Evolutionary conservation across 2,888 invertebrate species (phyloP).

Genomic region (Melipona beecheii): DNA sequence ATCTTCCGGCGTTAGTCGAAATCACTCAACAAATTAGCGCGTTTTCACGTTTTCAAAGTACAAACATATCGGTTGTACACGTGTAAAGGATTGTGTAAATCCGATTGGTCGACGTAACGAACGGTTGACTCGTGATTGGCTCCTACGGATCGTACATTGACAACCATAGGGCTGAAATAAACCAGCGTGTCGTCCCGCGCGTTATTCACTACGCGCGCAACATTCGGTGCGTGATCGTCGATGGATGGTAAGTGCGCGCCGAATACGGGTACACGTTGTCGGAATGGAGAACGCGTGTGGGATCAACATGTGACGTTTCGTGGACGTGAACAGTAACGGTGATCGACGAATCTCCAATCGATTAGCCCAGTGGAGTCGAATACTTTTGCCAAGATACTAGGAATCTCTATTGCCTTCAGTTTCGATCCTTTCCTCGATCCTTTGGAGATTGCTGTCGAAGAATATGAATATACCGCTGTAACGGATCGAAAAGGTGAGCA

Average conservation of each 20-base stretch:
- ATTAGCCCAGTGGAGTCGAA: conserved; percentile 18
- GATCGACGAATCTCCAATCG: background rate
- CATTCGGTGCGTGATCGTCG: conserved; percentile 37
- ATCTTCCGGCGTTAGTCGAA: background rate
- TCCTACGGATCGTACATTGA: conserved; percentile 41
- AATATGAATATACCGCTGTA: conserved; percentile 55
- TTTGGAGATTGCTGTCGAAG: conserved; percentile 2
- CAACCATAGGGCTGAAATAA: conserved; percentile 28
- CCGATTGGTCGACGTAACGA: conserved; percentile 30
- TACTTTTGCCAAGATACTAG: background rate
- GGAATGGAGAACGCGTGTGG: conserved; percentile 7
- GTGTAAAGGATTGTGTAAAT: background rate
- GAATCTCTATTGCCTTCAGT: background rate
- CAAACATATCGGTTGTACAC: background rate
- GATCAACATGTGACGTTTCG: conserved; percentile 55
- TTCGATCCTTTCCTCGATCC: background rate
- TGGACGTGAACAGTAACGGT: background rate
- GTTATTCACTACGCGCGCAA: conserved; percentile 64
- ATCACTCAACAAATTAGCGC: background rate
- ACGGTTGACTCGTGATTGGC: conserved; percentile 35
- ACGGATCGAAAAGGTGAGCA: conserved; percentile 38
- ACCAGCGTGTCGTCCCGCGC: conserved; percentile 32
- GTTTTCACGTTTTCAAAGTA: background rate
- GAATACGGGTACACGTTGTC: conserved; percentile 31
- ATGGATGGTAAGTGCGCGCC: conserved; percentile 35